Evolutionary conservation across 2,797 vertebrate genomes (phyloP), one percentile per base, ranked within the genome.

Genomic region (Coendou prehensilis): DNA sequence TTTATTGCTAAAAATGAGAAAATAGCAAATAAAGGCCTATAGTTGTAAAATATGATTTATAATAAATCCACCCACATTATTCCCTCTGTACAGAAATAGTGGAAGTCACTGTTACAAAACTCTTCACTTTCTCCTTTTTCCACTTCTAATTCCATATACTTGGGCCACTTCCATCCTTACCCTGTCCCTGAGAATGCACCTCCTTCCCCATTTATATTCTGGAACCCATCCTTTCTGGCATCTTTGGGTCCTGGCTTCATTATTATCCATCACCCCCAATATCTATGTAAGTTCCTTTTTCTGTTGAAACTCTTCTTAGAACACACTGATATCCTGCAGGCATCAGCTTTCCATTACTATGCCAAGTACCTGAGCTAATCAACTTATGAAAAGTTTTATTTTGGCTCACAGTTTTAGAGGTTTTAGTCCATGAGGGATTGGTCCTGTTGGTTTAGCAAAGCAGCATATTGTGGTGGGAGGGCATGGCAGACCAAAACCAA

Each of bases 1-100:
- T 75, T 87, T 84, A 80, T 85, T 67, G 11, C 9, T 73, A 94
- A 93, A 54, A 93, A 73, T 45, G 59, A 94, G 79, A 59, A 88
- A 84, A 54, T 47, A 69, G 8, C 14, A 86, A 87, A 81, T 52
- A 33, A 69, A 67, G 82, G 57, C 57, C 17, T 28, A 30, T 20
- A 37, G 23, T 73, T 96, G 22, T 47, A 76, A 84, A 90, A 61
- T 87, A n/a, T 45, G 81, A 75, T 41, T 80, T 80, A 20, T 85
- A 86, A 87, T 92, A 57, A 75, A 88, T 54, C 41, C 7, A 59
- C 33, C 54, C 89, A 6, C 30, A 17, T 73, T 73, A 15, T 56
- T 69, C 37, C 28, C 17, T 87, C 37, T 82, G 13, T 52, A 15
- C 3, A 71, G 79, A 93, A 30, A 13, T 47, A 85, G 45, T n/a